A percentile compares a stretch with the other conserved stretches of the same genome.
These are phyloP conservation scores for Aphelinus certus DNA, from an alignment of 1,140 invertebrate genomes.

Conservation along the genomic window DNA sequence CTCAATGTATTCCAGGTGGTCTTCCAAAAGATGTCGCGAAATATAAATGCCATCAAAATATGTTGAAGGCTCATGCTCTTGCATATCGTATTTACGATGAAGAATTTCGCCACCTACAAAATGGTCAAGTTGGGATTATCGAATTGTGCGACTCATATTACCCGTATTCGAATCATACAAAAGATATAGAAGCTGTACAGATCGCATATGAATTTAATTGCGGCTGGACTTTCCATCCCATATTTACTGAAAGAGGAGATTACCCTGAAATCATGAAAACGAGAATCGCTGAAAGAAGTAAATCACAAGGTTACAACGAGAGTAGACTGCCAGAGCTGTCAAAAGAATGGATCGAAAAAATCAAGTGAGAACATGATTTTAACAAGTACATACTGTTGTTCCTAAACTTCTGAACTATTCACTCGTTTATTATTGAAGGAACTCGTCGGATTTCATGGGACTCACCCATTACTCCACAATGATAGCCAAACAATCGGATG, in stretches of 20 bases:
- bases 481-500: no score
- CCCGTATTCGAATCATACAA: no score
- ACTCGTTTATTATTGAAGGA: constrained; percentile 48
- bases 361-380: constrained; percentile 44
- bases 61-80: constrained; percentile 51
- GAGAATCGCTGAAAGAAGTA: constrained; percentile 67
- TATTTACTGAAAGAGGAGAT: constrained; percentile 69
- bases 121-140: constrained; percentile 62
- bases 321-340: constrained; percentile 68
- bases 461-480: constrained; percentile 68
- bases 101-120: constrained; percentile 69
- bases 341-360: constrained; percentile 61
- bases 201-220: constrained; percentile 59
- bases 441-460: constrained; percentile 70
- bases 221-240: constrained; percentile 73
- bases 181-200: constrained; percentile 44
- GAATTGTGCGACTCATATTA: constrained; percentile 1
- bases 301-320: constrained; percentile 61
- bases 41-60: constrained; percentile 54
- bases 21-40: no score
- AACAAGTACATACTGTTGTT: not conserved
- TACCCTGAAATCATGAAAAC: constrained; percentile 70
- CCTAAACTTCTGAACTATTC: constrained; percentile 8
- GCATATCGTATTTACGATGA: constrained; percentile 69
- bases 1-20: no score